Conservation (phyloP, 2,888 invertebrate genomes). For the Augochlorella aurata region DNA sequence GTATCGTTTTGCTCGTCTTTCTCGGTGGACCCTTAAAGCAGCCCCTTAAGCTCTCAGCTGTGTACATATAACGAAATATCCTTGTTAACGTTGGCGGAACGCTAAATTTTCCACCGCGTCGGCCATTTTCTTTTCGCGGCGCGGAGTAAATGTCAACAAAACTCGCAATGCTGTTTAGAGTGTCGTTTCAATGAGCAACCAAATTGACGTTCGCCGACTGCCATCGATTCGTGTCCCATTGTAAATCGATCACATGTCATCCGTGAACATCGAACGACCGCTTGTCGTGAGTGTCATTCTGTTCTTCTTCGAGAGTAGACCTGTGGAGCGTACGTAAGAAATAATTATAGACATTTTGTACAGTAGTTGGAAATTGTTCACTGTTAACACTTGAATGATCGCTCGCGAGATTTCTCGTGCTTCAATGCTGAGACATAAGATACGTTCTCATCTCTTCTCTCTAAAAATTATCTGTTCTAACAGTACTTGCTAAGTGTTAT, state of each 20-base stretch:
- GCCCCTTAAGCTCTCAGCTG: neutral
- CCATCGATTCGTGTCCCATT: slow-evolving; percentile 35
- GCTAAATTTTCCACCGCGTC: neutral
- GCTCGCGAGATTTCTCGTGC: no score
- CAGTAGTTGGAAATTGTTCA: neutral
- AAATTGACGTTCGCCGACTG: slow-evolving; percentile 41
- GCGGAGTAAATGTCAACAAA: neutral
- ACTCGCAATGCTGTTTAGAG: neutral
- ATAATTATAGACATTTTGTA: neutral
- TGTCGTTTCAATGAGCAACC: slow-evolving; percentile 44
- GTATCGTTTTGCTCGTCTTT: neutral
- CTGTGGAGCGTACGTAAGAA: neutral
- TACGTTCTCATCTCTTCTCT: no score
- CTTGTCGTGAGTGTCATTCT: slow-evolving; percentile 41
- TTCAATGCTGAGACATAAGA: no score
- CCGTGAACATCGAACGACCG: slow-evolving; percentile 35
- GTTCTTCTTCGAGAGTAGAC: slow-evolving; percentile 22
- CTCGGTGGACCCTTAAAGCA: neutral
- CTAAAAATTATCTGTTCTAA: no score
- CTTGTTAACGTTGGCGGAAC: neutral
- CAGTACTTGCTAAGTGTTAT: no score
- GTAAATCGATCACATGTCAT: slow-evolving; percentile 66
- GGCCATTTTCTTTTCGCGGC: neutral
- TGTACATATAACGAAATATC: neutral
- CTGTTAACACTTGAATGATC: neutral